Conservation (phyloP, 2,113 vertebrate species). For the Puffinus mauretanicus region DNA sequence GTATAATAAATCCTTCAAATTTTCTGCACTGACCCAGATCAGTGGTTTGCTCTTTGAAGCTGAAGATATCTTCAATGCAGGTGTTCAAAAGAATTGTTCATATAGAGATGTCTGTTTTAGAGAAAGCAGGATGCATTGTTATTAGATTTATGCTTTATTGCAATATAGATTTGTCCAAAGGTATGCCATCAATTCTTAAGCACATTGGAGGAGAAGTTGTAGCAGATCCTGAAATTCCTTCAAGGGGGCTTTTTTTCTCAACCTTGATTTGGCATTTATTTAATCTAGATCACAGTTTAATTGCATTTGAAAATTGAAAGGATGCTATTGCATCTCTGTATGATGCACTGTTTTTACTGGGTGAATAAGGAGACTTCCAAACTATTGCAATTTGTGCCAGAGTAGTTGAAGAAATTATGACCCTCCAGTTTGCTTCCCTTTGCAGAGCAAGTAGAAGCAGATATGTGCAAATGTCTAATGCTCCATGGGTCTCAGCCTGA, state of each 20-base stretch:
- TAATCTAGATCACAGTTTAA: not conserved
- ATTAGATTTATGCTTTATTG: not conserved
- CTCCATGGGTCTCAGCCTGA: not conserved
- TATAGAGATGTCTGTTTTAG: not conserved
- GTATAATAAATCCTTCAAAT: slow-evolving; percentile 33
- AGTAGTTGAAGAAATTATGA: not conserved
- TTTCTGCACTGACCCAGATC: not conserved
- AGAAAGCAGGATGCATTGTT: not conserved
- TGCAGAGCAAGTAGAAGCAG: not conserved
- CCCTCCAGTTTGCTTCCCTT: not conserved
- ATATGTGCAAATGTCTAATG: not conserved
- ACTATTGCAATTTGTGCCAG: not conserved
- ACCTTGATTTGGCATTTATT: not conserved
- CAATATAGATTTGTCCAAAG: not conserved
- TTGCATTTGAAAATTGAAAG: not conserved
- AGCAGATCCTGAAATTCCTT: not conserved
- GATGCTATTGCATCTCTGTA: not conserved
- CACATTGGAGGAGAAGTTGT: not conserved
- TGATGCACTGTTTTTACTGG: not conserved
- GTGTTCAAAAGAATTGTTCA: not conserved
- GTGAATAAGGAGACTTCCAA: not conserved
- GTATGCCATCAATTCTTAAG: not conserved
- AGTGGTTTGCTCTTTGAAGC: slow-evolving; percentile 32
- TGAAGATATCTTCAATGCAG: not conserved
- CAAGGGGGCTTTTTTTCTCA: not conserved